Base-by-base conservation (phyloP, 1,140 invertebrate species). In the Sitophilus oryzae region DNA sequence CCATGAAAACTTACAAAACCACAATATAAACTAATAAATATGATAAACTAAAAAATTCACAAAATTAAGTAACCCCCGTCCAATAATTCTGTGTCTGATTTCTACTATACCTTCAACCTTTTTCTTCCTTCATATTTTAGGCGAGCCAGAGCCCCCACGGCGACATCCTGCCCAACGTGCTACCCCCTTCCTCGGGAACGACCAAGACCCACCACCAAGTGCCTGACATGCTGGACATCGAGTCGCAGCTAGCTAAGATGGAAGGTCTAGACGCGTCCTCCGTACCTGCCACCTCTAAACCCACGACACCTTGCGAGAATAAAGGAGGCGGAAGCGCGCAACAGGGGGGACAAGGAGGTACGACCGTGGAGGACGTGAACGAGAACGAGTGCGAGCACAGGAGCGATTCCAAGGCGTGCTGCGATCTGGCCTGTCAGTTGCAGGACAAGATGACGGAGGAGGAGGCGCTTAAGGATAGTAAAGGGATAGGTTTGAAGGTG, bases 241-340 rank as follows among this genome's bases (percentile, higher is more conserved):
- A 83, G 65, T 81, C 81, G 16, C 79, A 79, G 42, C 66, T 83
- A 10, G 80, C 81, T 2, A 81, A 82, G 69, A 83, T 83, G 80
- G 80, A 83, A 63, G 80, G 79, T 44, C 65, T 81, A 60, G 53
- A 56, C 5, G 25, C 25, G 25, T 6, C 5, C 5, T 6, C 25
- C 25, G 11, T 30, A 11, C 25, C 25, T n/a, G n/a, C n/a, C 25
- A 30, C 25, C 11, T 30, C 25, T 30, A 11, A 30, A 30, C 5
- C 25, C 25, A 11, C 25, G n/a, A n/a, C 11, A 4, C 15, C 16
- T 21, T 45, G 30, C 3, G 14, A 14, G 22, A 54, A 46, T 21
- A 48, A 41, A 10, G 30, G 34, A 4, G 35, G 40, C 19, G 22
- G 11, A 9, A 19, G 11, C 10, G n/a, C 10, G n/a, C 40, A 35